Conservation (phyloP, 2,888 invertebrate species). For the Eumerus sabulonum region DNA sequence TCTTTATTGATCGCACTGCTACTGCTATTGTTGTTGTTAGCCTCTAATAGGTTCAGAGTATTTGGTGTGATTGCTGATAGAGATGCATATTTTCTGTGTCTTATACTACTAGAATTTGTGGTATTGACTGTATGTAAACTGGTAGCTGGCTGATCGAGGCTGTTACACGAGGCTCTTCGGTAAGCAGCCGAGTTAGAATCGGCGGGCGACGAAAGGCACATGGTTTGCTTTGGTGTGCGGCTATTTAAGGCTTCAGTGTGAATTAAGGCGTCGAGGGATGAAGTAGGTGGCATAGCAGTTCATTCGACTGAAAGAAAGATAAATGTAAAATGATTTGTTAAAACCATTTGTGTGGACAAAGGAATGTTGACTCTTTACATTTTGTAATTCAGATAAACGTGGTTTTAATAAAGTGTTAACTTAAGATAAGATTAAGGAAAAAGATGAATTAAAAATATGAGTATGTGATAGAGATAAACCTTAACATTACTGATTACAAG, state of each 20-base stretch:
- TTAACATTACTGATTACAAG: no score
- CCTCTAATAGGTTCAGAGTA: slow-evolving; percentile 61
- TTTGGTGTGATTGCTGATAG: slow-evolving; percentile 59
- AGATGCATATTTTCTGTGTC: slow-evolving; percentile 46
- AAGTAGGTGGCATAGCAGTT: slow-evolving; percentile 63
- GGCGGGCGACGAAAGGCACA: slow-evolving; percentile 64
- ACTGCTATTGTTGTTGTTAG: slow-evolving; percentile 64
- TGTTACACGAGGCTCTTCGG: slow-evolving; percentile 38
- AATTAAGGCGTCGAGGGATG: slow-evolving; percentile 43
- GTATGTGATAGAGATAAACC: no score
- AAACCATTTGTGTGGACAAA: no score
- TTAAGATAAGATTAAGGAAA: no score
- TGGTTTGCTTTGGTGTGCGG: slow-evolving; percentile 28
- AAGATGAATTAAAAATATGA: no score
- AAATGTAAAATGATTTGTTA: background rate
- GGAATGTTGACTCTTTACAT: no score
- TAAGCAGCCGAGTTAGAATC: slow-evolving; percentile 30
- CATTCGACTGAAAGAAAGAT: slow-evolving; percentile 24
- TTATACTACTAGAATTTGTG: slow-evolving; percentile 21
- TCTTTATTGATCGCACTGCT: slow-evolving; percentile 30
- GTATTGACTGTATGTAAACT: slow-evolving; percentile 15
- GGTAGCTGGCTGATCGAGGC: slow-evolving; percentile 35
- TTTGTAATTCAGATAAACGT: no score
- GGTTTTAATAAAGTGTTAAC: no score
- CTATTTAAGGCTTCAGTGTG: slow-evolving; percentile 30